Percentiles rank a stretch among this genome's conserved stretches.
Conservation (phyloP, 2,113 vertebrate species). For the Phalacrocorax pelagicus region DNA sequence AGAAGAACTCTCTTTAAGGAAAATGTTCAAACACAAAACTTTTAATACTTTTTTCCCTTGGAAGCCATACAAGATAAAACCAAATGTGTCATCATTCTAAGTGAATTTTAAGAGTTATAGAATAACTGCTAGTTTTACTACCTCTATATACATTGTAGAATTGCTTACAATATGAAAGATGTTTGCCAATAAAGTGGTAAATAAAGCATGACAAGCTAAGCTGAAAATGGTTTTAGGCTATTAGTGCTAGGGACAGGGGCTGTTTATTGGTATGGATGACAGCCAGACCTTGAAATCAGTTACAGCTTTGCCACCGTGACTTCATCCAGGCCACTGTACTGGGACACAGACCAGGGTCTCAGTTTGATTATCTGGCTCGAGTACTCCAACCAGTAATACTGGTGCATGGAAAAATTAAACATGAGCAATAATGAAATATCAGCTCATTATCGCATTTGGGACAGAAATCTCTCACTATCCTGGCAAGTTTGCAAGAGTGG, state of each 20-base stretch:
- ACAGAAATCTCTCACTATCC: not conserved
- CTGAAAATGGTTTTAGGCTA: not conserved
- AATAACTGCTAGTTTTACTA: slow-evolving; percentile 8
- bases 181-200: not conserved
- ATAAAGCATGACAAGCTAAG: not conserved
- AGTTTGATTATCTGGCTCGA: not conserved
- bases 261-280: not conserved
- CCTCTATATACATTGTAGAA: not conserved
- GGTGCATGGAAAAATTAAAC: not conserved
- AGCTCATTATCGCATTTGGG: not conserved
- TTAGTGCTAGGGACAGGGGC: not conserved
- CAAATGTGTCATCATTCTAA: not conserved
- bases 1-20: not conserved
- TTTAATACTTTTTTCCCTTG: not conserved
- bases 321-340: not conserved
- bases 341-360: not conserved
- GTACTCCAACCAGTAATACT: not conserved
- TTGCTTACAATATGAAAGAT: slow-evolving; percentile 16
- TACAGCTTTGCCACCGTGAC: not conserved
- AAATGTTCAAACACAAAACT: not conserved
- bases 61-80: slow-evolving; percentile 31
- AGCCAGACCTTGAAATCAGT: not conserved
- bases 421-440: not conserved
- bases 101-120: not conserved
- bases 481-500: not conserved